Percentiles rank a stretch among this genome's conserved stretches.
These are phyloP conservation scores for Trematomus bernacchii DNA, from an alignment of 2,797 vertebrate species.

Conservation along the genomic window DNA sequence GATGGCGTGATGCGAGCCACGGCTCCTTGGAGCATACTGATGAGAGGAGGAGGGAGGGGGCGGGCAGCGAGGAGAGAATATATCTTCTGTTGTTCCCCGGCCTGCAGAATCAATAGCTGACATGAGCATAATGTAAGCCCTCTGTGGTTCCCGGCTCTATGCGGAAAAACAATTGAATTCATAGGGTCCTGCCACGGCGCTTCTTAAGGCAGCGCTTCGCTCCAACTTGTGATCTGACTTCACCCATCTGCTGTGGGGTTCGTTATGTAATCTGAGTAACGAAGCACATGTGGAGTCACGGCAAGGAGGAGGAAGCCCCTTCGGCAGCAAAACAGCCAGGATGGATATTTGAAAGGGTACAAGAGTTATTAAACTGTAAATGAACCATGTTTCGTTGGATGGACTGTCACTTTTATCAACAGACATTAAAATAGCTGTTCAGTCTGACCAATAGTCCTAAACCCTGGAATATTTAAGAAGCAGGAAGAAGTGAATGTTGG, in stretches of 20 bases:
- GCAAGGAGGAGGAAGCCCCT: constrained; percentile 25
- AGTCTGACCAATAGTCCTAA: neutral
- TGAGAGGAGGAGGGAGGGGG: constrained; percentile 51
- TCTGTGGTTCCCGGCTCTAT: constrained; percentile 57
- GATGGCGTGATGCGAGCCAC: constrained; percentile 64
- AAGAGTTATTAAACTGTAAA: neutral
- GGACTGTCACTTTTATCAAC: neutral
- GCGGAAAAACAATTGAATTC: constrained; percentile 68
- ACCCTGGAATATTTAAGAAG: neutral
- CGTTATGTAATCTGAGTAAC: constrained; percentile 68
- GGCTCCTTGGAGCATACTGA: constrained; percentile 75
- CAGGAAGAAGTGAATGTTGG: neutral
- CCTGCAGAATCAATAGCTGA: constrained; percentile 79
- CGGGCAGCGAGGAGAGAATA: constrained; percentile 64
- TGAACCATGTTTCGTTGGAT: neutral
- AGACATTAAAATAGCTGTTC: constrained; percentile 14
- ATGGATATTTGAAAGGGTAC: constrained; percentile 23
- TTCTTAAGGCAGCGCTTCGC: constrained; percentile 53
- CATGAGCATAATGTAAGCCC: constrained; percentile 71
- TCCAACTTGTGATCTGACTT: constrained; percentile 71
- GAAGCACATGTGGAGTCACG: constrained; percentile 58
- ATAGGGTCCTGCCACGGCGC: constrained; percentile 49
- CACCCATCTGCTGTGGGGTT: constrained; percentile 68
- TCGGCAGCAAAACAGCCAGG: constrained; percentile 16
- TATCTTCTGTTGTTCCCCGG: constrained; percentile 75